Base-by-base conservation (phyloP, 92 coral and sea anemone genomes). In the Isaurus tuberculatus region DNA sequence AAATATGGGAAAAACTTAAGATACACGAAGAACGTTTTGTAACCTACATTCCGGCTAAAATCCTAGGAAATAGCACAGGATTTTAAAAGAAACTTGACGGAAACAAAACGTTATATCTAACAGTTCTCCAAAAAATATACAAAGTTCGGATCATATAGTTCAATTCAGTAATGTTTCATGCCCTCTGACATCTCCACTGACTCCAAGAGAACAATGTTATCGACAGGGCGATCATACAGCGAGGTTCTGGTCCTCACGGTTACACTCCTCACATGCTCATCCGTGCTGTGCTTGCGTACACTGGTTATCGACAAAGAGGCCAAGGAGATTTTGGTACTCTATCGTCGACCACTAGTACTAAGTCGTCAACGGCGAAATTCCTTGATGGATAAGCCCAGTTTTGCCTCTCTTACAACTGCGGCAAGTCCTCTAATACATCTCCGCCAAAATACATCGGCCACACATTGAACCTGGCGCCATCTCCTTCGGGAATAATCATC, bases 381-480 rank as follows among this genome's bases (percentile, higher is more conserved):
- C 27, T 6, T 57, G 26, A 0, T 19, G 8, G 2, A 2, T 27
- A 27, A 57, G 25, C 22, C 65, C 69, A 57, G 7, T 27, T 25
- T 22, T 28, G 71, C 11, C 71, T 37, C 7, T 65, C 20, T 29
- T 65, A 42, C 33, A 65, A 32, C n/a, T n/a, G 71, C 19, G 37
- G 71, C 40, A 14, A 65, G 71, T 65, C 31, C 71, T 0, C 71
- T 13, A 6, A 65, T 11, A 37, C 71, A 65, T 11, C 71, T 37
- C 5, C 71, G 71, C 71, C 42, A 65, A 22, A 65, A 65, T 42
- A 65, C 43, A 22, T 65, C 71, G 6, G 71, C 71, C 19, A 65
- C 40, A 22, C 31, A 65, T 65, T 65, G 71, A 37, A 65, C 71
- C 25, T 64, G 70, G 33, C 70, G 70, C 70, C 70, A 64, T 29